Evolutionary conservation across 1,140 invertebrate genomes (phyloP), one percentile per base, ranked within the genome.

Genomic region (Lepidurus packardi): DNA sequence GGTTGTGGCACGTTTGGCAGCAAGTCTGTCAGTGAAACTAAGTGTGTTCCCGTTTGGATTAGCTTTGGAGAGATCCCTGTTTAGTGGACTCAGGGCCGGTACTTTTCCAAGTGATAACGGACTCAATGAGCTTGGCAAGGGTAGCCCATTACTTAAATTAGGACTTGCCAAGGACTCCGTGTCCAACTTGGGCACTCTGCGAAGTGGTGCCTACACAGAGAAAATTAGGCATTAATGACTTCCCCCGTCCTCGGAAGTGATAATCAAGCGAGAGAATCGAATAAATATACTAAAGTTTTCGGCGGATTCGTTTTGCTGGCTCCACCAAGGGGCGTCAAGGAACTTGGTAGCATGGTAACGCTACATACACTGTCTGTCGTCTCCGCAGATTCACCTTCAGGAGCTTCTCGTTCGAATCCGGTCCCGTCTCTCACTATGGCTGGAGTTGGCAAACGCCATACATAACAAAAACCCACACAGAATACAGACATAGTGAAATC

Each of bases 121-220:
- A 47, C 13, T 45, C 24, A 74, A 45, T 42, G 34, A n/a, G 41
- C 73, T 74, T 43, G 34, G 24, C 53, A 44, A 9, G 75, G 75
- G 10, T 16, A 41, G 9, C 47, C 75, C 24, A 77, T 34, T 42
- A 47, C 21, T 43, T 10, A 41, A 41, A 47, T 43, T 41, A n/a
- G 34, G 24, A 45, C n/a, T 25, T 44, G 34, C 24, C 43, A 77
- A 77, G 41, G 24, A 10, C 34, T 47, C 75, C 73, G n/a, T 73
- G n/a, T 78, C 73, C n/a, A 44, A 78, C 73, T 75, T 78, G 73
- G 73, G 65, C 42, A 75, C 43, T 78, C 43, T 43, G 73, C 44
- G 16, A 77, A 47, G n/a, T 24, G 73, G 53, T 11, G 53, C 77
- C 53, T 74, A 25, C 7, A 76, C 8, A 76, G 42, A 42, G 10